These are phyloP conservation scores for Mystacides longicornis DNA, from an alignment of 2,888 invertebrate genomes.

Conservation along the genomic window DNA sequence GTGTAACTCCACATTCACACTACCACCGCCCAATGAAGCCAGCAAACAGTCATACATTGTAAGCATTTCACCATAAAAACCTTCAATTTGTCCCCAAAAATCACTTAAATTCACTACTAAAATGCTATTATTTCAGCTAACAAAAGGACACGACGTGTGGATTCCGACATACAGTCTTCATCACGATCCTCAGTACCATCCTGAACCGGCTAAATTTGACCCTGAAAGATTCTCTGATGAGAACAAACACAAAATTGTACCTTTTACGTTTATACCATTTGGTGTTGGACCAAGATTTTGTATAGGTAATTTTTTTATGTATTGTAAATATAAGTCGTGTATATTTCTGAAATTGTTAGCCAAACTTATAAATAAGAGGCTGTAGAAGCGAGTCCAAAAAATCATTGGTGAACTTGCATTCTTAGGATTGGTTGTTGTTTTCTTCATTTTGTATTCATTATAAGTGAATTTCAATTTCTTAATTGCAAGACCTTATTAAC, in stretches of 20 bases:
- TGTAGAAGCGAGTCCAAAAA: not conserved
- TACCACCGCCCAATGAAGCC: conserved; percentile 21
- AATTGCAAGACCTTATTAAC: too few species aligned
- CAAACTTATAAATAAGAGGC: too few species aligned
- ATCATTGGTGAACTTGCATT: not conserved
- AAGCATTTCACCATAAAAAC: not conserved
- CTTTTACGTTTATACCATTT: conserved; percentile 25
- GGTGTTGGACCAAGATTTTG: conserved; percentile 26
- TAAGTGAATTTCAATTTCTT: too few species aligned
- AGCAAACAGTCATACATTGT: conserved; percentile 18
- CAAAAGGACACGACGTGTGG: conserved; percentile 26
- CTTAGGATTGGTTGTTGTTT: too few species aligned
- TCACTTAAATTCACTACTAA: too few species aligned
- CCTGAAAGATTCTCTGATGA: conserved; percentile 43
- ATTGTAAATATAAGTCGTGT: too few species aligned
- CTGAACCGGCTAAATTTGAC: conserved; percentile 35
- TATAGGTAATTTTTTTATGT: too few species aligned
- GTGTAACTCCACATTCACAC: conserved; percentile 30
- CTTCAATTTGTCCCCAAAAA: not conserved
- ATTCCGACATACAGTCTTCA: conserved; percentile 33
- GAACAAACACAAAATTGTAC: conserved; percentile 30
- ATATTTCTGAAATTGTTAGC: too few species aligned
- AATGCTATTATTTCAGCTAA: conserved; percentile 15
- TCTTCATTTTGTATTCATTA: too few species aligned
- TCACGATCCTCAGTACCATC: conserved; percentile 30